Percentiles rank a stretch among this genome's conserved stretches.
phyloP scores from a whole-genome alignment of 2,113 vertebrate genomes.

The Crotalus viridis region DNA sequence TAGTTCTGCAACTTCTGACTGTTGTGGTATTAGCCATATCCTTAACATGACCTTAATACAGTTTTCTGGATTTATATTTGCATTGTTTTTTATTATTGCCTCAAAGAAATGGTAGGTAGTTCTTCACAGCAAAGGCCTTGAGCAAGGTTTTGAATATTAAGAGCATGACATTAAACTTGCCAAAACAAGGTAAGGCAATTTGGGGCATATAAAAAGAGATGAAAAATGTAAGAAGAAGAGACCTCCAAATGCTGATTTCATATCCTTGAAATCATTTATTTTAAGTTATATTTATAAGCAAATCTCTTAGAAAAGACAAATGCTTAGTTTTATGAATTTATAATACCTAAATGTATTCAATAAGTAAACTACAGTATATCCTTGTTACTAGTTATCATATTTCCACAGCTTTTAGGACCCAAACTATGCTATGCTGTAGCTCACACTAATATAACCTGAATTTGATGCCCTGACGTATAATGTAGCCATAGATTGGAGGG shows the following conservation, averaged over 20 bases:
- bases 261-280: neutral
- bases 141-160: slow-evolving; percentile 60
- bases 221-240: slow-evolving; percentile 36
- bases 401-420: neutral
- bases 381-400: neutral
- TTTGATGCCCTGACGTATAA: neutral
- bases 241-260: slow-evolving; percentile 13
- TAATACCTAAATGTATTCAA: neutral
- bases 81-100: slow-evolving; percentile 62
- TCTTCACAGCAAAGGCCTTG: slow-evolving; percentile 60
- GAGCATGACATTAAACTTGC: neutral
- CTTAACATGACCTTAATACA: slow-evolving; percentile 65
- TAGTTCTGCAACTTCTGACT: slow-evolving; percentile 63
- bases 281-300: neutral
- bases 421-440: neutral
- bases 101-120: slow-evolving; percentile 65
- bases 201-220: neutral
- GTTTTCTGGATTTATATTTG: slow-evolving; percentile 68
- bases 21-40: slow-evolving; percentile 68
- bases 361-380: neutral
- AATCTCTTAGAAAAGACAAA: neutral
- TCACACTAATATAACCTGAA: neutral
- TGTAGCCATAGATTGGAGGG: neutral
- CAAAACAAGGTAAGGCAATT: slow-evolving; percentile 1
- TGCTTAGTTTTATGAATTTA: neutral